These are phyloP conservation scores for Neostethus bicornis DNA, from an alignment of 2,797 vertebrate species.

Conservation along the genomic window DNA sequence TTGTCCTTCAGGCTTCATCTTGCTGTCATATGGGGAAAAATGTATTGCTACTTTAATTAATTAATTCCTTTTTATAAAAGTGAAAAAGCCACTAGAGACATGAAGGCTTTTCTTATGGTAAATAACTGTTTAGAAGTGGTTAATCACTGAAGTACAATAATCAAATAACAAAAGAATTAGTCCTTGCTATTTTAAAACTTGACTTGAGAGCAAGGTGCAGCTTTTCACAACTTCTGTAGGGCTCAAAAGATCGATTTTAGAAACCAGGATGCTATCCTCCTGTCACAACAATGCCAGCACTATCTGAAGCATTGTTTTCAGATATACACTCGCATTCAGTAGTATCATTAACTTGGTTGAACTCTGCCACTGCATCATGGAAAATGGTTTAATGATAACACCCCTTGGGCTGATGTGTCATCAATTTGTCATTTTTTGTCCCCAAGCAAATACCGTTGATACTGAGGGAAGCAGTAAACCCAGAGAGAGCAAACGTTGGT, in stretches of 20 bases:
- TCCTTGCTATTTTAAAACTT: neutral
- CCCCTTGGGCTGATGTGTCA: conserved; percentile 57
- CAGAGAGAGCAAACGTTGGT: conserved; percentile 36
- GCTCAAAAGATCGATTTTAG: conserved; percentile 48
- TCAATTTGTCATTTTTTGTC: conserved; percentile 53
- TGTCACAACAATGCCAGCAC: conserved; percentile 63
- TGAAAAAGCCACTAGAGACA: conserved; percentile 23
- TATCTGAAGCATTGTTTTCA: conserved; percentile 39
- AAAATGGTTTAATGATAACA: conserved; percentile 65
- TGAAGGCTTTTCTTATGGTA: conserved; percentile 12
- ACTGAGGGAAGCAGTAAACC: conserved; percentile 31
- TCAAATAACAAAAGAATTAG: neutral
- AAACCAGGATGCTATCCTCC: conserved; percentile 31
- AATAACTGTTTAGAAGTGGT: conserved; percentile 15
- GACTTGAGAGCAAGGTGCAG: neutral
- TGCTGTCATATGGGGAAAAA: conserved; percentile 58
- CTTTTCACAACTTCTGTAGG: conserved; percentile 14
- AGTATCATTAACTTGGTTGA: conserved; percentile 64
- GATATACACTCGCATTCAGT: conserved; percentile 29
- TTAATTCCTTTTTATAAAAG: conserved; percentile 42
- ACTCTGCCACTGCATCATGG: conserved; percentile 63
- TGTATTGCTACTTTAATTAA: conserved; percentile 43
- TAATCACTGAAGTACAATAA: conserved; percentile 14
- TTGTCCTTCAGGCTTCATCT: conserved; percentile 54
- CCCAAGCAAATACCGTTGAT: conserved; percentile 36